Base-by-base conservation (phyloP, 2,113 vertebrate species). In the Chitala chitala region DNA sequence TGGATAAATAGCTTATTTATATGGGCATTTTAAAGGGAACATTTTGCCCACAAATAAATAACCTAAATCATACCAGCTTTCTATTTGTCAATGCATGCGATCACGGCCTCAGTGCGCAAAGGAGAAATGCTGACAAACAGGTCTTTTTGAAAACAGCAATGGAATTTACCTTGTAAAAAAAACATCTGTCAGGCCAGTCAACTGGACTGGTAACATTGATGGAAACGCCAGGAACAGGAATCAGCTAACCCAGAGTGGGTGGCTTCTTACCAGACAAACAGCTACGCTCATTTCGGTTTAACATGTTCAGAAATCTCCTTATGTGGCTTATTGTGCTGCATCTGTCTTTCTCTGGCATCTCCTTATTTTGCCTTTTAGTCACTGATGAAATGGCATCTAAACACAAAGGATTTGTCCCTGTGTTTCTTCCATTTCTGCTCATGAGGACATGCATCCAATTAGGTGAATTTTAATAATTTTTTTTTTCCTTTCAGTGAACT, bases 1-100 rank as follows among this genome's bases (percentile, higher is more conserved):
- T 46, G 70, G 53, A 44, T 42, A 58, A 42, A 72, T 46, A 10
- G 15, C 70, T 54, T 54, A 72, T 56, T 56, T 72, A 20, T 72
- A 56, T 20, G 46, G 51, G 22, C 51, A 12, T 58, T 55, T n/a
- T 26, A 6, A 58, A 55, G 33, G 55, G 26, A 72, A 56, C 33
- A 10, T 5, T 22, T 5, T 58, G 24, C 38, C 36, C 36, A 31
- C 33, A 22, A 40, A 56, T 56, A 56, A 71, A 56, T 72, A 72
- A 29, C 17, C 54, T 5, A 20, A 55, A 72, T 58, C 53, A 72
- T 58, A 44, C 70, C 26, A 22, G 22, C 53, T 59, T 51, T 24
- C 54, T 8, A 56, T 20, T 55, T 58, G 58, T 44, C 70, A 9
- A 31, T 46, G 10, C 70, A 38, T 8, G 17, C 1, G 54, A 72